Evolutionary conservation across 2,113 vertebrate species (phyloP).

Genomic region (Enhydra lutris): DNA sequence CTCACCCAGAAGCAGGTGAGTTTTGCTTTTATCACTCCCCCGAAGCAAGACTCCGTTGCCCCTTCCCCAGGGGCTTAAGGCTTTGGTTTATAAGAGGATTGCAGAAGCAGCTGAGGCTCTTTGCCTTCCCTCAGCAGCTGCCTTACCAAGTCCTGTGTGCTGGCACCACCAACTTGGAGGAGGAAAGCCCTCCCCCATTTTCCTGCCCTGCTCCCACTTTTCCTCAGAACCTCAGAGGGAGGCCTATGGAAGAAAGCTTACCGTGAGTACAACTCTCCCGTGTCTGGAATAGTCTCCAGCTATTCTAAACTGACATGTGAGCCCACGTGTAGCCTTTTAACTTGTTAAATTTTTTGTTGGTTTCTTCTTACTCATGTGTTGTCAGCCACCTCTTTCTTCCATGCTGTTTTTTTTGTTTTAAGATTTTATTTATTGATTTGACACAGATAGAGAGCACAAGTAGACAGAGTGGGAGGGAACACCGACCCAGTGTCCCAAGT

Average conservation of each 20-base stretch:
- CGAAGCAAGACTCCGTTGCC: background rate
- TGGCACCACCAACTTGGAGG: background rate
- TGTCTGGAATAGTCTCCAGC: background rate
- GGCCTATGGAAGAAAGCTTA: background rate
- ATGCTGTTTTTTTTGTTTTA: background rate
- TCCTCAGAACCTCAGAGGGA: background rate
- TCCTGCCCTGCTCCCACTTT: background rate
- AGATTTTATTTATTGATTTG: no score
- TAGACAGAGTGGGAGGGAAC: background rate
- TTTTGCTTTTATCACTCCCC: background rate
- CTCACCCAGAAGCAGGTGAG: background rate
- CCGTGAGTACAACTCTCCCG: background rate
- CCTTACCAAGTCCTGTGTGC: background rate
- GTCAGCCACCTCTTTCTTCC: background rate
- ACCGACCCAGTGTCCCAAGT: background rate
- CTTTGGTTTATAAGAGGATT: background rate
- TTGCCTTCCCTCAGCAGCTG: background rate
- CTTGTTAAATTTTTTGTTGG: background rate
- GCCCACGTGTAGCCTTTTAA: background rate
- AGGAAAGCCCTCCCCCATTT: background rate
- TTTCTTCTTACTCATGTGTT: background rate
- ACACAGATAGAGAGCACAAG: no score
- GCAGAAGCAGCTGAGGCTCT: background rate
- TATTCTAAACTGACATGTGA: background rate
- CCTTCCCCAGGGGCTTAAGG: background rate